These are phyloP conservation scores for Stomatorhinus ivindoensis DNA, from an alignment of 2,113 vertebrate genomes.

Conservation along the genomic window DNA sequence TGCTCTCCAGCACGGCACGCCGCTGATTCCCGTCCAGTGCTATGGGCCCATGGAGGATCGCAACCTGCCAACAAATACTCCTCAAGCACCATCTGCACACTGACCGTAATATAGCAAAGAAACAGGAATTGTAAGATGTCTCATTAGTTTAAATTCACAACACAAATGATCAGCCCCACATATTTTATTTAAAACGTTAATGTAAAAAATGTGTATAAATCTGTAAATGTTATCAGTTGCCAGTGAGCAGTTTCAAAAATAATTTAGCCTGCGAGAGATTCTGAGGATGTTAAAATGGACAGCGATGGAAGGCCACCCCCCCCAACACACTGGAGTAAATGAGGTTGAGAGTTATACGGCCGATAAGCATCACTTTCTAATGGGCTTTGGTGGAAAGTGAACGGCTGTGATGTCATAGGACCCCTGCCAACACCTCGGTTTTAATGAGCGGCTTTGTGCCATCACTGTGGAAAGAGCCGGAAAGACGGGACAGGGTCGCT, in stretches of 20 bases:
- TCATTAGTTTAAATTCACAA: neutral
- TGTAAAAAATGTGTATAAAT: neutral
- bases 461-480: neutral
- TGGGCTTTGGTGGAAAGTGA: slow-evolving; percentile 29
- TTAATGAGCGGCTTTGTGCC: neutral
- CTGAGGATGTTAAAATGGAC: slow-evolving; percentile 30
- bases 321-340: slow-evolving; percentile 32
- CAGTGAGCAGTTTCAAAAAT: slow-evolving; percentile 18
- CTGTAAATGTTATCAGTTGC: neutral
- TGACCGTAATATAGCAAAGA: neutral
- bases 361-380: neutral
- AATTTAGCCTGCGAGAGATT: slow-evolving; percentile 31
- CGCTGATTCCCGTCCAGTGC: neutral
- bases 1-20: neutral
- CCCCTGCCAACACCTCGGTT: neutral
- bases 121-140: neutral
- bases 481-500: neutral
- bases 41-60: neutral
- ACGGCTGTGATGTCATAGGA: slow-evolving; percentile 25
- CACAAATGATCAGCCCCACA: neutral
- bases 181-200: neutral
- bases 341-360: slow-evolving; percentile 36
- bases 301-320: slow-evolving; percentile 14
- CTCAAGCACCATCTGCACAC: neutral
- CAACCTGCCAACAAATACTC: neutral